These are phyloP conservation scores for Leucopsar rothschildi DNA, from an alignment of 2,113 vertebrate genomes.

Conservation along the genomic window DNA sequence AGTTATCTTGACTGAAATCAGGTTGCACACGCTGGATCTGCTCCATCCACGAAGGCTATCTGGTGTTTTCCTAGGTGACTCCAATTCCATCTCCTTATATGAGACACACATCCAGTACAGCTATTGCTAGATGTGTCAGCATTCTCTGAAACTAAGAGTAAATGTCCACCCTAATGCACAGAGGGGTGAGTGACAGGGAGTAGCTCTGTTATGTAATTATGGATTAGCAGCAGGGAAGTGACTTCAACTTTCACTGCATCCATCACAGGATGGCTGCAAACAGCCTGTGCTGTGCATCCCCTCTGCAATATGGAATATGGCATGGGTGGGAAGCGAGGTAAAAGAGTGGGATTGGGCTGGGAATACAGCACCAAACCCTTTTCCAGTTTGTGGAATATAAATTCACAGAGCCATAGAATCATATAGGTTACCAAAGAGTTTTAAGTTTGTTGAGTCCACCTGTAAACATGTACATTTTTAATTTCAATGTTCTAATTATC, in stretches of 20 bases:
- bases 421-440: neutral
- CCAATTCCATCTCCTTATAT: neutral
- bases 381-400: neutral
- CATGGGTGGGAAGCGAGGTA: fast-evolving
- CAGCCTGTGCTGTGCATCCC: neutral
- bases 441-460: neutral
- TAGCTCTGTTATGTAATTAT: neutral
- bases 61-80: neutral
- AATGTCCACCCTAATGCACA: neutral
- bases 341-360: neutral
- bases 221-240: neutral
- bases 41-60: fast-evolving
- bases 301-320: fast-evolving
- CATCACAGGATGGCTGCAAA: neutral
- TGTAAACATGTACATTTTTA: neutral
- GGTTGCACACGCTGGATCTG: neutral
- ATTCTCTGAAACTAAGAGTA: neutral
- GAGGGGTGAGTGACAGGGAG: neutral
- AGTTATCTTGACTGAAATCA: neutral
- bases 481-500: neutral
- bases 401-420: neutral
- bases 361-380: neutral
- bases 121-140: fast-evolving
- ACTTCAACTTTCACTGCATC: neutral
- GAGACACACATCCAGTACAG: neutral